A percentile compares a stretch with the other conserved stretches of the same genome.
phyloP scores from a whole-genome alignment of 2,888 invertebrate genomes.

The Athalia rosae region DNA sequence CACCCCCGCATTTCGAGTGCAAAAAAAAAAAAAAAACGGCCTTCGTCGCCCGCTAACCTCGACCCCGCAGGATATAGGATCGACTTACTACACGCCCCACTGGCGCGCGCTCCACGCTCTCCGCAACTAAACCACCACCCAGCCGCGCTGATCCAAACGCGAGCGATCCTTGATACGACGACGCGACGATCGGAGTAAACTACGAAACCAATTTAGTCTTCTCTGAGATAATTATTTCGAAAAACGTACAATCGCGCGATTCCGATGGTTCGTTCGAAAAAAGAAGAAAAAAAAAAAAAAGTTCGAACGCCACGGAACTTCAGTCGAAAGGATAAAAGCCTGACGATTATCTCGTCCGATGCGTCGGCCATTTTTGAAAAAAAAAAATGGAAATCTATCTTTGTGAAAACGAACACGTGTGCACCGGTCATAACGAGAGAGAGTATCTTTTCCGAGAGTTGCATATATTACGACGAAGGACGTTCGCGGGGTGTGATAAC shows the following conservation, averaged over 20 bases:
- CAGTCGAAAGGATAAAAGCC: not conserved
- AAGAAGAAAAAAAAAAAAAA: not conserved
- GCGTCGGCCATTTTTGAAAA: too few relatives aligned
- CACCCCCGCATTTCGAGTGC: slow-evolving; percentile 18
- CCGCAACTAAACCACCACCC: not conserved
- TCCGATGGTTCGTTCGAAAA: not conserved
- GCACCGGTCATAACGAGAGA: too few relatives aligned
- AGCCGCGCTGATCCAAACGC: slow-evolving; percentile 20
- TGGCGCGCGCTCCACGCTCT: slow-evolving; percentile 4
- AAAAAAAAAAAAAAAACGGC: too few relatives aligned
- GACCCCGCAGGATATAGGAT: slow-evolving; percentile 35
- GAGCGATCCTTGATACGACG: slow-evolving; percentile 26
- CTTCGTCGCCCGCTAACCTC: slow-evolving; percentile 27
- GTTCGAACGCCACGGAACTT: not conserved
- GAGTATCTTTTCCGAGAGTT: too few relatives aligned
- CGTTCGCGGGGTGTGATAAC: too few relatives aligned
- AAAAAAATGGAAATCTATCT: too few relatives aligned
- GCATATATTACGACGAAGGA: too few relatives aligned
- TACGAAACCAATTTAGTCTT: not conserved
- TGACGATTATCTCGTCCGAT: not conserved
- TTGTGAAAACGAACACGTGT: too few relatives aligned
- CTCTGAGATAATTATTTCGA: too few relatives aligned
- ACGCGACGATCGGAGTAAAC: not conserved
- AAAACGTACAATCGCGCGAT: too few relatives aligned
- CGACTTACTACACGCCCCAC: slow-evolving; percentile 31